Evolutionary conservation across 2,888 invertebrate species (phyloP), one percentile per base, ranked within the genome.

Genomic region (Sthenelais limicola): DNA sequence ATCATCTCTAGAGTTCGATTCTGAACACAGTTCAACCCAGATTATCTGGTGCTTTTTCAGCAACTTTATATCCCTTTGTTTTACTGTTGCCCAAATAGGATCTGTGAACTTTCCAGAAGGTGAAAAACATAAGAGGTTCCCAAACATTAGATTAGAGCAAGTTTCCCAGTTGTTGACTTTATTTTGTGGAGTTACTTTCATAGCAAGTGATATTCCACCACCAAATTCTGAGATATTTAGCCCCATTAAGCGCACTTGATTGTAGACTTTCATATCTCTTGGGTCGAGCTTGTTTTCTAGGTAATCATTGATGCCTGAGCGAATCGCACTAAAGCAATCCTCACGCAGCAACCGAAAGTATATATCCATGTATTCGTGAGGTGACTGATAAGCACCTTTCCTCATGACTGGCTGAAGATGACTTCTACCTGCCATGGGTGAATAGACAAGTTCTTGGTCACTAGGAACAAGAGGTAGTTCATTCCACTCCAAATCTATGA

Each of bases 1-100:
- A 32, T 71, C 74, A 12, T 21, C 18, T 30, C 52, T 38, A 1
- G 51, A 0, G 43, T 76, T 77, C 33, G 70, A 32, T 24, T 49
- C 74, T 12, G 49, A 67, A 35, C 72, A 74, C 1, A 76, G 68
- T 38, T 77, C 76, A 24, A 77, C 71, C 35, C 72, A 52, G 0
- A 77, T 48, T 5, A 76, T 12, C 2, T 38, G 26, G 5, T 74
- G 30, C 21, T 52, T 54, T 49, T 62, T 51, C 38, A 76, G 33
- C 15, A 58, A 21, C 24, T 74, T 49, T 3, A 58, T 51, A 48
- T 74, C 74, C 38, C 77, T 35, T 12, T 72, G 62, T 12, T 38
- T 52, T 18, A 77, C 77, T 26, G 74, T 76, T 28, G 74, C 77
- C 77, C 77, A 77, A n/a, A 77, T 74, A 2, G 70, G 32, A 54